Percentiles rank a stretch among this genome's conserved stretches.
These are phyloP conservation scores for Cotesia congregata DNA, from an alignment of 2,888 invertebrate genomes.

Conservation along the genomic window DNA sequence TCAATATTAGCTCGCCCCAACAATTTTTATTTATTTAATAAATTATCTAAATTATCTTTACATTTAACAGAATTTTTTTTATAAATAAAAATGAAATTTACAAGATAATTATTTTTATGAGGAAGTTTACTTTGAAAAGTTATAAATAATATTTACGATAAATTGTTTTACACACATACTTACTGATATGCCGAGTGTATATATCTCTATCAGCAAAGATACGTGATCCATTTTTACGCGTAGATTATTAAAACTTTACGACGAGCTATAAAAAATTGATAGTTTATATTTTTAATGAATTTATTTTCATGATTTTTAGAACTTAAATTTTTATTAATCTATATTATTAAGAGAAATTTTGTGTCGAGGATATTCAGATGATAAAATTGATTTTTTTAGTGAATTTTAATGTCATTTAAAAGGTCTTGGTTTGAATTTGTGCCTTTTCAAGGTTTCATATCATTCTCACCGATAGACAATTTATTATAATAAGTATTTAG, in stretches of 20 bases:
- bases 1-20: not conserved
- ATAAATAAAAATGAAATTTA: not conserved
- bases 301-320: no score
- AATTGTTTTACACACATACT: constrained; percentile 38
- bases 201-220: not conserved
- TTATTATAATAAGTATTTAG: no score
- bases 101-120: no score
- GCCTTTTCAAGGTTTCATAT: no score
- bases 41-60: not conserved
- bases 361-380: no score
- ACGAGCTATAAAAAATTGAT: not conserved
- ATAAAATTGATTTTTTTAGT: no score
- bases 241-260: not conserved
- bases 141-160: constrained; percentile 54
- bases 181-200: not conserved
- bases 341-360: no score
- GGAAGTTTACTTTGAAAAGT: not conserved
- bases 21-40: not conserved
- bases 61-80: constrained; percentile 5
- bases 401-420: no score
- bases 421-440: no score
- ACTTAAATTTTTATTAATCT: no score
- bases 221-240: not conserved
- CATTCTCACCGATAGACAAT: no score
- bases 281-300: no score